These are phyloP conservation scores for Thereuonema tuberculata DNA, from an alignment of 1,140 invertebrate genomes.

Conservation along the genomic window DNA sequence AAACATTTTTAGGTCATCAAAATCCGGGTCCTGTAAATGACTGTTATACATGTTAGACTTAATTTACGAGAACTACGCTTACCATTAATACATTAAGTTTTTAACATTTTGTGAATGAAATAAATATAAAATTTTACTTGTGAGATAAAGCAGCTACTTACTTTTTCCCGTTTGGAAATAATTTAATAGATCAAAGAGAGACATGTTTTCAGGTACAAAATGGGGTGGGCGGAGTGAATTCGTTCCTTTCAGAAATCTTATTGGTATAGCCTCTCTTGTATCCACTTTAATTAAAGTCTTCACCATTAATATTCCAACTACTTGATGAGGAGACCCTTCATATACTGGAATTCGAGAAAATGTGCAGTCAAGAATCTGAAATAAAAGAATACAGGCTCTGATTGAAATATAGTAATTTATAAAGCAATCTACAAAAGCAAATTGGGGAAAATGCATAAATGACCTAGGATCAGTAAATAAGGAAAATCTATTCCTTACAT, in stretches of 20 bases:
- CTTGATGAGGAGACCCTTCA: slow-evolving; percentile 17
- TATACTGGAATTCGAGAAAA: slow-evolving; percentile 30
- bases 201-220: slow-evolving; percentile 21
- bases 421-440: no score
- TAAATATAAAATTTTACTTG: no score
- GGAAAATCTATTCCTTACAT: not conserved
- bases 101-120: no score
- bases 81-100: no score
- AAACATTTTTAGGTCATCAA: no score
- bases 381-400: no score
- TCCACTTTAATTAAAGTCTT: slow-evolving; percentile 25
- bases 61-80: no score
- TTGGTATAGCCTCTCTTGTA: slow-evolving; percentile 20
- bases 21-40: no score
- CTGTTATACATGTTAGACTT: no score
- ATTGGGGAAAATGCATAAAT: not conserved
- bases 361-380: slow-evolving; percentile 21
- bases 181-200: slow-evolving; percentile 28
- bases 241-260: slow-evolving; percentile 18
- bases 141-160: slow-evolving; percentile 16
- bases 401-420: no score
- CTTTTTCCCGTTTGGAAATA: slow-evolving; percentile 29
- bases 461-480: not conserved
- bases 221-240: slow-evolving; percentile 14
- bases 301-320: slow-evolving; percentile 24